Conservation (phyloP, 1,140 invertebrate species). For the Probaryconus sp. region DNA sequence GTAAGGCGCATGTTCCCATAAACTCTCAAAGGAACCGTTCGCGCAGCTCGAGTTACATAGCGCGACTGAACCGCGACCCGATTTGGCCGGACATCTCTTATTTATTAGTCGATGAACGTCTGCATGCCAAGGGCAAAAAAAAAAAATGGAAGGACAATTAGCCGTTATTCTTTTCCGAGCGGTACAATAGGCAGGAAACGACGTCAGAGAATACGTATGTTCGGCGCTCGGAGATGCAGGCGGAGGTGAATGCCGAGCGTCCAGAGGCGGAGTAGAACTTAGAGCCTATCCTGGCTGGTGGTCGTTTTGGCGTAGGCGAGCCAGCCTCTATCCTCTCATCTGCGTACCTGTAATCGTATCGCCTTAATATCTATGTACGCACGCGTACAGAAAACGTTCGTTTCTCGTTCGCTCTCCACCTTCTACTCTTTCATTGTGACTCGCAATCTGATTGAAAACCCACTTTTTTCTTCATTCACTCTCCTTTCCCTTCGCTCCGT, state of each 20-base stretch:
- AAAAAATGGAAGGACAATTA: slow-evolving; percentile 52
- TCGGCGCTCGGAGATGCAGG: slow-evolving; percentile 5
- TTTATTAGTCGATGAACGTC: slow-evolving; percentile 49
- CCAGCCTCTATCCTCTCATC: background rate
- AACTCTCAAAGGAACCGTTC: too few relatives aligned
- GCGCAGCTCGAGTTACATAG: too few relatives aligned
- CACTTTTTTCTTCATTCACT: too few relatives aligned
- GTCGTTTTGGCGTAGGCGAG: slow-evolving; percentile 48
- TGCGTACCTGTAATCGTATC: slow-evolving; percentile 26
- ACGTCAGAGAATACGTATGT: slow-evolving; percentile 47
- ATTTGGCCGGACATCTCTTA: slow-evolving; percentile 42
- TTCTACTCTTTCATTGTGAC: too few relatives aligned
- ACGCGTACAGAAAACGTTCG: background rate
- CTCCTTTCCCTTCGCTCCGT: too few relatives aligned
- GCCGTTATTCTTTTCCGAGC: slow-evolving; percentile 51
- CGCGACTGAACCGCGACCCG: slow-evolving; percentile 29
- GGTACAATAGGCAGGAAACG: slow-evolving; percentile 51
- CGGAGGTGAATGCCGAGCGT: background rate
- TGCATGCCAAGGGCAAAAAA: slow-evolving; percentile 40
- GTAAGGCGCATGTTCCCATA: too few relatives aligned
- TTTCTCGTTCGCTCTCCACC: too few relatives aligned
- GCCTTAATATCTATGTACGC: background rate
- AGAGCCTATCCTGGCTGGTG: slow-evolving; percentile 36
- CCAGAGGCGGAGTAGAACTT: slow-evolving; percentile 41
- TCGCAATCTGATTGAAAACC: too few relatives aligned